A percentile compares a stretch with the other conserved stretches of the same genome.
Conservation (phyloP, 2,113 vertebrate genomes). For the Phasianus colchicus region DNA sequence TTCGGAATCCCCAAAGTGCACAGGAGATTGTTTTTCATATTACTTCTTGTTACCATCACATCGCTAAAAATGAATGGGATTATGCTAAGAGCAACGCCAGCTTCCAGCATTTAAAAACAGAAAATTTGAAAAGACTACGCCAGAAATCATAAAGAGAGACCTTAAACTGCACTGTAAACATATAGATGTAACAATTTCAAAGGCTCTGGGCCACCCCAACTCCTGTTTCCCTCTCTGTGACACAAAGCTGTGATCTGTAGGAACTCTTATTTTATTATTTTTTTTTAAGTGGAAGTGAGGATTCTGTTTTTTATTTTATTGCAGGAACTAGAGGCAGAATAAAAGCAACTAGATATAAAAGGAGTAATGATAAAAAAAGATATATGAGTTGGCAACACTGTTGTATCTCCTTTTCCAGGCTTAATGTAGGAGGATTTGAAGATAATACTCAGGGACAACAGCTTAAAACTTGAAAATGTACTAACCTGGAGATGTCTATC, state of each 20-base stretch:
- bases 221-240: neutral
- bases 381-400: neutral
- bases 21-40: neutral
- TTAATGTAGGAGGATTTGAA: conserved; percentile 5
- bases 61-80: neutral
- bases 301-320: neutral
- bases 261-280: neutral
- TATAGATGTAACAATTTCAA: neutral
- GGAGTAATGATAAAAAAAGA: neutral
- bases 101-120: neutral
- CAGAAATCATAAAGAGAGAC: neutral
- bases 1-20: neutral
- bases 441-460: neutral
- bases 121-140: rapidly evolving
- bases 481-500: neutral
- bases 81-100: neutral
- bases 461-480: neutral
- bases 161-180: neutral
- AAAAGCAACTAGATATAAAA: neutral
- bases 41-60: neutral
- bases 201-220: neutral
- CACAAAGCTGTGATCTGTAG: neutral
- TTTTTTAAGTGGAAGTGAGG: neutral
- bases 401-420: conserved; percentile 1
- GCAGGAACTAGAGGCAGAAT: neutral